Percentiles rank a stretch among this genome's conserved stretches.
Evolutionary conservation across 2,113 vertebrate genomes (phyloP).

Genomic region (Mesocricetus auratus): DNA sequence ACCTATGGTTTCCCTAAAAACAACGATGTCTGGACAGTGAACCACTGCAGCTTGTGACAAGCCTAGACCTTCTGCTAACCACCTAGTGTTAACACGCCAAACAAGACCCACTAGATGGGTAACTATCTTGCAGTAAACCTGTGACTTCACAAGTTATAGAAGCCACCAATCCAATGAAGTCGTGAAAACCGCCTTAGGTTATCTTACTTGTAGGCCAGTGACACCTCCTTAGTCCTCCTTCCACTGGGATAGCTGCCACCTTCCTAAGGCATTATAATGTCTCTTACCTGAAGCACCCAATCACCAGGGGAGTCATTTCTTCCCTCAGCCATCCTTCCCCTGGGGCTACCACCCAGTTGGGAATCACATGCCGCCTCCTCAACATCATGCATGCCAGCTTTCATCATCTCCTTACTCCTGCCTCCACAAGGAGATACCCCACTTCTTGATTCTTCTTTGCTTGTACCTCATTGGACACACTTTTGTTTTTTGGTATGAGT

Average conservation of each 20-base stretch:
- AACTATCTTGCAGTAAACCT: neutral
- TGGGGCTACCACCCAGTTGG: neutral
- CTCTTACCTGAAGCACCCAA: neutral
- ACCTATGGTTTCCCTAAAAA: too few relatives aligned
- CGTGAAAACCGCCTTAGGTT: neutral
- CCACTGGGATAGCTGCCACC: neutral
- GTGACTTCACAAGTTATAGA: neutral
- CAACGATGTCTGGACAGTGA: too few relatives aligned
- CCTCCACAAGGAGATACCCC: too few relatives aligned
- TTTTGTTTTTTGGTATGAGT: neutral
- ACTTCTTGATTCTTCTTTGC: neutral
- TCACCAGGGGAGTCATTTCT: too few relatives aligned
- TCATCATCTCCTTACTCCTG: neutral
- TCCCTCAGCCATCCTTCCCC: neutral
- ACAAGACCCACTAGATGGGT: neutral
- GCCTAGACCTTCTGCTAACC: neutral
- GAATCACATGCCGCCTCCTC: neutral
- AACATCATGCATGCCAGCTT: neutral
- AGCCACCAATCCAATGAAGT: neutral
- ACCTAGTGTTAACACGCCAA: neutral
- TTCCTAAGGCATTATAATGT: neutral
- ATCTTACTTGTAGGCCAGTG: neutral
- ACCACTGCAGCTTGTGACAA: neutral
- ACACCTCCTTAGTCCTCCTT: neutral
- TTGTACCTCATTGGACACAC: neutral